Percentiles rank a stretch among this genome's conserved stretches.
These are phyloP conservation scores for Sciurus niger DNA, from an alignment of 2,113 vertebrate genomes.

Conservation along the genomic window DNA sequence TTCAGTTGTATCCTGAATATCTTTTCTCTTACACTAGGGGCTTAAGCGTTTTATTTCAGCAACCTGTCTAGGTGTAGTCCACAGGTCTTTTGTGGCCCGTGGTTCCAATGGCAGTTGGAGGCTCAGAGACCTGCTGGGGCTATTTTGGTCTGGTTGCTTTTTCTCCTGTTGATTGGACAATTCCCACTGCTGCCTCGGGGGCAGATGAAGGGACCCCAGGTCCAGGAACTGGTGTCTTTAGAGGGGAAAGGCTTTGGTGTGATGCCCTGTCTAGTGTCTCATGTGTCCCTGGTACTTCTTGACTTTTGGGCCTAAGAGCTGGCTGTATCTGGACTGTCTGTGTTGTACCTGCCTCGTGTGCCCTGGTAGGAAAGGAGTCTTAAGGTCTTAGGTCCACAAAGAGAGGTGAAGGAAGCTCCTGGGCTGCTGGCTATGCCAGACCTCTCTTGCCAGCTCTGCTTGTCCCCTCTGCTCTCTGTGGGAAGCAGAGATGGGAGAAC, in stretches of 20 bases:
- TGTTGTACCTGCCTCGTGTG: rapidly evolving
- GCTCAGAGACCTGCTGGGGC: background rate
- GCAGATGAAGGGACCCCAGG: background rate
- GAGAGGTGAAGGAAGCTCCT: background rate
- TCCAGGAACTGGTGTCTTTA: background rate
- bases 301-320: too few relatives aligned
- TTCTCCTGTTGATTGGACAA: background rate
- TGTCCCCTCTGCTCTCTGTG: background rate
- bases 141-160: background rate
- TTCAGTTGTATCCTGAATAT: background rate
- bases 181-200: background rate
- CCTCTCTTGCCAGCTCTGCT: too few relatives aligned
- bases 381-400: too few relatives aligned
- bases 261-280: background rate
- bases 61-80: background rate
- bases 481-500: background rate
- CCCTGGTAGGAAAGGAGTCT: too few relatives aligned
- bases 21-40: background rate
- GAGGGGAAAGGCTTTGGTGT: too few relatives aligned
- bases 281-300: background rate
- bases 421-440: background rate
- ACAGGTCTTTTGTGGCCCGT: background rate
- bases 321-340: background rate
- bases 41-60: background rate
- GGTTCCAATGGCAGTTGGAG: background rate